These are phyloP conservation scores for Amblyraja radiata DNA, from an alignment of 2,797 vertebrate species.

Conservation along the genomic window DNA sequence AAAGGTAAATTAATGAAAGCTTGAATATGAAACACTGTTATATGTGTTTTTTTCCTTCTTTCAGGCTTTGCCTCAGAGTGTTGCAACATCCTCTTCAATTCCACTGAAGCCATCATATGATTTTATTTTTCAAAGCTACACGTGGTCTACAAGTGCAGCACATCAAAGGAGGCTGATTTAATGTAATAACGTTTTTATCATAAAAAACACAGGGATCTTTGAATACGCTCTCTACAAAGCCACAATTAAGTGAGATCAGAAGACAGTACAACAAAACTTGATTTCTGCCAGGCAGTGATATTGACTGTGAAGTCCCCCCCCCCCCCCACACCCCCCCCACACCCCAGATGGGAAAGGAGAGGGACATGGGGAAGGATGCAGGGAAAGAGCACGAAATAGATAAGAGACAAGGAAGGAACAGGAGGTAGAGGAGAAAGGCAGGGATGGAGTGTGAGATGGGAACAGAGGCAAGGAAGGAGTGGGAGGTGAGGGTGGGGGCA, in stretches of 20 bases:
- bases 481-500: too few species aligned
- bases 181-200: conserved; percentile 66
- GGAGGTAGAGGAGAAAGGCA: too few species aligned
- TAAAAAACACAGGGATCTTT: conserved; percentile 65
- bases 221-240: conserved; percentile 75
- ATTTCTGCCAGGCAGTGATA: conserved; percentile 54
- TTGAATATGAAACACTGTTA: conserved; percentile 48
- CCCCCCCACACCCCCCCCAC: too few species aligned
- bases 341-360: too few species aligned
- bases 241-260: conserved; percentile 78
- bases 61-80: conserved; percentile 44
- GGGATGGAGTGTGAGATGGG: too few species aligned
- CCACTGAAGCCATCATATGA: conserved; percentile 51
- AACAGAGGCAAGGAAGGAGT: too few species aligned
- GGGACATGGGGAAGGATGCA: too few species aligned
- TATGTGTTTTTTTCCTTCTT: conserved; percentile 45
- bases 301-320: conserved; percentile 37
- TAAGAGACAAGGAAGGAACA: too few species aligned
- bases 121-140: conserved; percentile 80
- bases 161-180: conserved; percentile 78
- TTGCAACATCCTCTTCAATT: conserved; percentile 43
- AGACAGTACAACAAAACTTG: conserved; percentile 45
- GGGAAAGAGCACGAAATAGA: too few species aligned
- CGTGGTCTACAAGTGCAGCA: conserved; percentile 64
- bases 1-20: conserved; percentile 37